Evolutionary conservation across 2,797 vertebrate species (phyloP), one percentile per base, ranked within the genome.

Genomic region (Psittacula echo): DNA sequence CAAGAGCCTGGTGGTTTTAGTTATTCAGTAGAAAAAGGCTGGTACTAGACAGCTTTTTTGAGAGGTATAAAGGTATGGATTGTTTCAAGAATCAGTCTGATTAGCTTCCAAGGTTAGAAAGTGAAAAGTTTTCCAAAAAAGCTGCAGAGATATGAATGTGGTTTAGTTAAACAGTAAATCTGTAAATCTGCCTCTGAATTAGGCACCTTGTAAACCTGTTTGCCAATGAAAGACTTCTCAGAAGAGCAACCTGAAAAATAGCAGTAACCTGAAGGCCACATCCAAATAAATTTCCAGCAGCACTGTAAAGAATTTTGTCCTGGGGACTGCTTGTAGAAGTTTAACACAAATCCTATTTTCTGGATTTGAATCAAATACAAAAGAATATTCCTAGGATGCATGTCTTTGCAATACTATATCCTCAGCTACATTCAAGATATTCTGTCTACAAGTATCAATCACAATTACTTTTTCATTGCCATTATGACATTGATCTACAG

Each of bases 301-400:
- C 34, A 39, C 14, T 41, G 32, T 50, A 37, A 42, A 73, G 7
- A 60, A 30, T 74, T 87, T 82, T 92, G 17, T 30, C 48, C 14
- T 6, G 6, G 21, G 21, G 7, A 62, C 26, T 0, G 0, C 30
- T 54, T 44, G 7, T 13, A 21, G 11, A 71, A 45, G 8, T 70
- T 54, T 39, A 50, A 54, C 18, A 73, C 9, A 11, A 56, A 9
- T 56, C 8, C 10, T 64, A 1, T 79, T 89, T 82, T 23, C 78
- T 42, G 11, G 9, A 67, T 73, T 85, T 89, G 26, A 76, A 64
- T 37, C 21, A 71, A 91, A 7, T 41, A 58, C 32, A 45, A 84
- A 60, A 60, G 23, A 66, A 4, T 21, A 42, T 42, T 58, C 16
- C 39, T 76, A 1, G 0, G 18, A 56, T 74, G 11, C 5, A 6